phyloP scores from a whole-genome alignment of 2,888 invertebrate genomes.

The Sesia bembeciformis region DNA sequence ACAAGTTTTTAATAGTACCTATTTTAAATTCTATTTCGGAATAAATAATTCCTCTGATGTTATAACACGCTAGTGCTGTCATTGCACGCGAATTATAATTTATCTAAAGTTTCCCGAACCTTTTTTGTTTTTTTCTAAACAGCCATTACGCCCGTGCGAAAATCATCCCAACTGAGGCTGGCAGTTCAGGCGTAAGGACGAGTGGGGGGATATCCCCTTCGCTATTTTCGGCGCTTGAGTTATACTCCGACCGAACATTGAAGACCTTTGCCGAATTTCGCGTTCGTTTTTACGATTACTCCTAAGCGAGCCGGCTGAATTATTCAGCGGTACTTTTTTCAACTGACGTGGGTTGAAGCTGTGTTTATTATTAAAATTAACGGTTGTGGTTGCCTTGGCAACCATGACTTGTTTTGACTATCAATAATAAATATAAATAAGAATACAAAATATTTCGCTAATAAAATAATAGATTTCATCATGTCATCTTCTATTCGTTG shows the following conservation, averaged over 20 bases:
- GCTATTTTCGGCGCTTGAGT: slow-evolving; percentile 68
- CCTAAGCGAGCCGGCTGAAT: slow-evolving; percentile 59
- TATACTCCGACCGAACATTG: slow-evolving; percentile 67
- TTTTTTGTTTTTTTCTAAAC: slow-evolving; percentile 22
- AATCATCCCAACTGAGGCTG: slow-evolving; percentile 53
- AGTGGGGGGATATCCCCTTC: slow-evolving; percentile 39
- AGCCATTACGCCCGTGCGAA: slow-evolving; percentile 45
- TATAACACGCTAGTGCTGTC: too few relatives aligned
- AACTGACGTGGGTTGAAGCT: slow-evolving; percentile 34
- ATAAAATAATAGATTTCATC: too few relatives aligned
- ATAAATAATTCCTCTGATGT: too few relatives aligned
- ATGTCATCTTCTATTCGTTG: too few relatives aligned
- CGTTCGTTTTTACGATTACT: slow-evolving; percentile 63
- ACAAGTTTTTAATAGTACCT: too few relatives aligned
- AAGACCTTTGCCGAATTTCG: slow-evolving; percentile 69
- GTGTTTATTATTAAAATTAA: slow-evolving; percentile 27
- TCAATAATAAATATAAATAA: too few relatives aligned
- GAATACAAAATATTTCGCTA: too few relatives aligned
- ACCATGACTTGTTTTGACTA: too few relatives aligned
- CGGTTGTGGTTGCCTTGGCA: background rate
- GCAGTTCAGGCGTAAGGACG: slow-evolving; percentile 21
- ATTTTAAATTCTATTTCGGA: too few relatives aligned
- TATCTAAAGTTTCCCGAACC: too few relatives aligned
- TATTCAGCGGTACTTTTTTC: slow-evolving; percentile 53
- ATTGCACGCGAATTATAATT: too few relatives aligned